phyloP scores from a whole-genome alignment of 2,888 invertebrate species.

The Aspidapion aeneum region DNA sequence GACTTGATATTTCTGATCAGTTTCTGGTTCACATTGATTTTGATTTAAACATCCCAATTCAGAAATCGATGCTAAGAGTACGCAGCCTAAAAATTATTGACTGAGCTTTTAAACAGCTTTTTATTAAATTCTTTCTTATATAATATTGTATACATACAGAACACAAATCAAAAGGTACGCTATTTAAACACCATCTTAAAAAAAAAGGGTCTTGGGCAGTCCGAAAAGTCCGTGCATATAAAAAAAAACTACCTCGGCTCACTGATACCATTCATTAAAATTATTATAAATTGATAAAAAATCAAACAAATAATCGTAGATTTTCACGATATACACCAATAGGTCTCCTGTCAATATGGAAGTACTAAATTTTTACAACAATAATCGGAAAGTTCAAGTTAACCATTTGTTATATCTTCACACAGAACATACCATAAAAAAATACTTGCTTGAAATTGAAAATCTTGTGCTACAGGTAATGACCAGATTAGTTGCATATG shows the following conservation, averaged over 20 bases:
- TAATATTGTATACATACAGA: constrained; percentile 1
- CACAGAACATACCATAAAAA: constrained; percentile 1
- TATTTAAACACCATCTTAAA: neutral
- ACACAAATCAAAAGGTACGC: neutral
- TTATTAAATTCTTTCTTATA: neutral
- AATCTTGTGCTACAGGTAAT: constrained; percentile 1
- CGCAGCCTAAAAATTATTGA: neutral
- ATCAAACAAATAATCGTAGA: neutral
- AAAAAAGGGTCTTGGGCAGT: neutral
- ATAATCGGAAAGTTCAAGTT: neutral
- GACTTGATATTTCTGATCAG: neutral
- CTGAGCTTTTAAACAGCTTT: neutral
- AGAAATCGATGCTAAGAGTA: neutral
- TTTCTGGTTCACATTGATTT: constrained; percentile 5
- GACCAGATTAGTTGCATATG: neutral
- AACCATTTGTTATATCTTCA: neutral
- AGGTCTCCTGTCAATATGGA: neutral
- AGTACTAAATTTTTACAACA: neutral
- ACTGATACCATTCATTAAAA: neutral
- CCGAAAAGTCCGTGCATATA: neutral
- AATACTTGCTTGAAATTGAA: constrained; percentile 3
- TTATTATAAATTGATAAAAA: neutral
- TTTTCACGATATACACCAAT: no score
- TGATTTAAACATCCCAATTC: neutral
- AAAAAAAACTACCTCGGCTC: neutral